Percentiles rank a stretch among this genome's conserved stretches.
Evolutionary conservation across 2,797 vertebrate genomes (phyloP).

Genomic region (Coluber constrictor): DNA sequence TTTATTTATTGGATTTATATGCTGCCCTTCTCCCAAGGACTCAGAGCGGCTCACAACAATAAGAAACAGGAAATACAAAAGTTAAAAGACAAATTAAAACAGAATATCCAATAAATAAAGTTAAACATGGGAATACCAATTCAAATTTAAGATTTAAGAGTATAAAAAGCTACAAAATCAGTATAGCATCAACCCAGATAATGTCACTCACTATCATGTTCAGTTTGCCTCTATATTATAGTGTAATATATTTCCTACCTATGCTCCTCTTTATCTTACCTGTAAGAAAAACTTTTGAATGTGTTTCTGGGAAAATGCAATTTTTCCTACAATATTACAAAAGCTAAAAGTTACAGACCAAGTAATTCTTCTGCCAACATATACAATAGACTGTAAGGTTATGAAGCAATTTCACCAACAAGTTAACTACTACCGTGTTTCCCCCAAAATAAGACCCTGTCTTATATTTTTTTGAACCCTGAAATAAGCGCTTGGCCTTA

Average conservation of each 20-base stretch:
- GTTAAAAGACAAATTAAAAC: too few relatives aligned
- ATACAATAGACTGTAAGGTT: not conserved
- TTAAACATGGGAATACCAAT: too few relatives aligned
- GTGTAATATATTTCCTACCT: constrained; percentile 1
- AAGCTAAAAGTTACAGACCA: constrained; percentile 45
- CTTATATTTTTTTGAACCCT: too few relatives aligned
- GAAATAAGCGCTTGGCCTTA: too few relatives aligned
- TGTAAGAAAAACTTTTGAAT: constrained; percentile 20
- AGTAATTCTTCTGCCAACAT: constrained; percentile 52
- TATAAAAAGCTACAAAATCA: too few relatives aligned
- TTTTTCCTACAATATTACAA: constrained; percentile 39
- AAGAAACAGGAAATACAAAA: too few relatives aligned
- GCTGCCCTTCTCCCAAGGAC: too few relatives aligned
- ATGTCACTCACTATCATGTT: not conserved
- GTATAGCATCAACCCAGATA: not conserved
- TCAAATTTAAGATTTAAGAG: too few relatives aligned
- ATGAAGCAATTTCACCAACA: constrained; percentile 20
- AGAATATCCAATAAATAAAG: too few relatives aligned
- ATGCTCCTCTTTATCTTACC: not conserved
- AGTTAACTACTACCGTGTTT: not conserved
- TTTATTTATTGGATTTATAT: too few relatives aligned
- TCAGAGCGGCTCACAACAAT: too few relatives aligned
- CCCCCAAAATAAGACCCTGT: too few relatives aligned
- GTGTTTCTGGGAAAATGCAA: constrained; percentile 29
- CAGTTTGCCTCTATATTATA: not conserved